phyloP scores from a whole-genome alignment of 2,113 vertebrate genomes.

The Alligator mississippiensis region DNA sequence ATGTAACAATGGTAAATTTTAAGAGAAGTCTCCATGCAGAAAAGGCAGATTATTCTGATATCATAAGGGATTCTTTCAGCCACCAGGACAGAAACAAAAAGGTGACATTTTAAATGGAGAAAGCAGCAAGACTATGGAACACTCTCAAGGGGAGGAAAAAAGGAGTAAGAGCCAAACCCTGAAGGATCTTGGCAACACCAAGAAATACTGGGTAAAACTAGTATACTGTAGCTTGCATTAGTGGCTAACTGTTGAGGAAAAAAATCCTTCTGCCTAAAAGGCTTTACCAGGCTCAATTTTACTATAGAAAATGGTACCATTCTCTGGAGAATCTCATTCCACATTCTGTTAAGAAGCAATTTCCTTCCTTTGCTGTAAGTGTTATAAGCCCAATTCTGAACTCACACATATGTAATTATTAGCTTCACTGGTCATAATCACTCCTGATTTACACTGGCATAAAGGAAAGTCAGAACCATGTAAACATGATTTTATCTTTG shows the following conservation, averaged over 20 bases:
- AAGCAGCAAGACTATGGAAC: neutral
- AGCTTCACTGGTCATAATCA: neutral
- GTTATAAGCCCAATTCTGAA: neutral
- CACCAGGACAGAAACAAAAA: neutral
- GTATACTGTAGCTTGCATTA: neutral
- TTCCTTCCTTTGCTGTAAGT: neutral
- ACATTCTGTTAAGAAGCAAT: neutral
- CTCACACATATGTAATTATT: neutral
- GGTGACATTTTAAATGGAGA: neutral
- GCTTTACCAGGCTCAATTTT: neutral
- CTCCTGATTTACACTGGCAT: neutral
- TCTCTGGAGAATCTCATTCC: neutral
- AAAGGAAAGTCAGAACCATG: neutral
- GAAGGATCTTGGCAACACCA: neutral
- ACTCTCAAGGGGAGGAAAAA: neutral
- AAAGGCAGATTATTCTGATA: neutral
- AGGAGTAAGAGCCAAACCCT: neutral
- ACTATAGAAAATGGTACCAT: neutral
- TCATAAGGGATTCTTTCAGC: neutral
- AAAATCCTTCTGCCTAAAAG: neutral
- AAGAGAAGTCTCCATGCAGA: neutral
- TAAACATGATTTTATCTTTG: neutral
- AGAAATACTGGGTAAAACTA: neutral
- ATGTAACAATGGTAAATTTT: neutral
- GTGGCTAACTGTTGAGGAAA: neutral